A percentile compares a stretch with the other conserved stretches of the same genome.
These are phyloP conservation scores for Cephonodes hylas DNA, from an alignment of 2,888 invertebrate genomes.

Conservation along the genomic window DNA sequence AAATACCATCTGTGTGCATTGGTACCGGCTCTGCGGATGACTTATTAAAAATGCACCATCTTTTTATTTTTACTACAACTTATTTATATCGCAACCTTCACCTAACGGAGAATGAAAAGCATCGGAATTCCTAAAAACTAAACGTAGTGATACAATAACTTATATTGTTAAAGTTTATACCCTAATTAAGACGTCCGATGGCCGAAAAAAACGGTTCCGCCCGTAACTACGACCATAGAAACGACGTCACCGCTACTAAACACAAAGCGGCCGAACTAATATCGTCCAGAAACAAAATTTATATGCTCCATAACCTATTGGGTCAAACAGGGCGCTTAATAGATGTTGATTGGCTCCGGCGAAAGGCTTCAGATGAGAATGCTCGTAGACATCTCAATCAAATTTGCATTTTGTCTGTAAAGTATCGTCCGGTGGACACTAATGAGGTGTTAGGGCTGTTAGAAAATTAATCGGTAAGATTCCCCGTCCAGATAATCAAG, in stretches of 20 bases:
- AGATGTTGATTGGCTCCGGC: constrained; percentile 61
- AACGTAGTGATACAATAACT: constrained; percentile 44
- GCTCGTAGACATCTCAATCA: constrained; percentile 59
- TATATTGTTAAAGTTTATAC: constrained; percentile 50
- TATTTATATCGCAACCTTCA: background rate
- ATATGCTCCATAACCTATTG: constrained; percentile 54
- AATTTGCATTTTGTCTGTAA: constrained; percentile 75
- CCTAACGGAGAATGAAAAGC: background rate
- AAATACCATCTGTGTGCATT: constrained; percentile 22
- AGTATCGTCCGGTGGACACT: constrained; percentile 58
- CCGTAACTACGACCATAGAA: constrained; percentile 54
- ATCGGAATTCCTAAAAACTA: constrained; percentile 23
- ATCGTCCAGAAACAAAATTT: constrained; percentile 54
- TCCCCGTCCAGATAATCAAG: constrained; percentile 55
- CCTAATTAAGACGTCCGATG: constrained; percentile 70
- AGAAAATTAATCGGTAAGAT: constrained; percentile 72
- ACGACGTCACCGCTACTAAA: constrained; percentile 45
- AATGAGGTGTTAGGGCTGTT: constrained; percentile 78
- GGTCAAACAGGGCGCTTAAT: constrained; percentile 53
- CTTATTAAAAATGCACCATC: background rate
- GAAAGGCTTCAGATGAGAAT: constrained; percentile 55
- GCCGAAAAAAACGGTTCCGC: constrained; percentile 52
- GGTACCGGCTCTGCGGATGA: constrained; percentile 14
- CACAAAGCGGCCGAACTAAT: constrained; percentile 62
- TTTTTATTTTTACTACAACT: background rate